Base-by-base conservation (phyloP, 2,797 vertebrate species). In the Sebastes goodei region DNA sequence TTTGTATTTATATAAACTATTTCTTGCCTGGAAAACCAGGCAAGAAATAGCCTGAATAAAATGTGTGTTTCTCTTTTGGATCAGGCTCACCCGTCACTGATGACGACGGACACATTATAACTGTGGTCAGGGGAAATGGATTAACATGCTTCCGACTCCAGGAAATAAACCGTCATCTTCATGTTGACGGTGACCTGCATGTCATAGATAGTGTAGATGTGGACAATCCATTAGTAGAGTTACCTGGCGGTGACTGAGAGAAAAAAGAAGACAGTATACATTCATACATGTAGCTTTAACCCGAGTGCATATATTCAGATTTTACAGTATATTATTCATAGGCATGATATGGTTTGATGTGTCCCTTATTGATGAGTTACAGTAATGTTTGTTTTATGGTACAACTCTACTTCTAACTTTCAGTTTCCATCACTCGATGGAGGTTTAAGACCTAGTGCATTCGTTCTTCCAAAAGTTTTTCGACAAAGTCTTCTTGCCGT, bases 281-380 rank as follows among this genome's bases (percentile, higher is more conserved):
- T 83, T 85, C 75, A 87, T 89, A 75, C 77, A 85, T 64, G 46
- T 27, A 78, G 10, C 29, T 84, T 42, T 64, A 53, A 49, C 72
- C 64, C 8, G 1, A 78, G 71, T 53, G 30, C 53, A 84, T 74
- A 70, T 63, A 64, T 57, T 72, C 8, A 4, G 3, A 89, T 59
- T 76, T 70, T 73, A 76, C 56, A 84, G 56, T 76, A 80, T 79
- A 69, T 65, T 66, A 70, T 85, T 67, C 27, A 77, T 64, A 42
- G 74, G 11, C 12, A 49, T 60, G 57, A 74, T 64, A 60, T 81
- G 60, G 62, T 80, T 80, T 33, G 14, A 79, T 71, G 29, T 35
- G 21, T 53, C 76, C 21, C 38, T 86, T 76, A 66, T 63, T 76
- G 38, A 56, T 52, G 30, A 30, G 46, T 71, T 71, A 69, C 56